Evolutionary conservation across 2,888 invertebrate genomes (phyloP).

Genomic region (Sepiola atlantica): DNA sequence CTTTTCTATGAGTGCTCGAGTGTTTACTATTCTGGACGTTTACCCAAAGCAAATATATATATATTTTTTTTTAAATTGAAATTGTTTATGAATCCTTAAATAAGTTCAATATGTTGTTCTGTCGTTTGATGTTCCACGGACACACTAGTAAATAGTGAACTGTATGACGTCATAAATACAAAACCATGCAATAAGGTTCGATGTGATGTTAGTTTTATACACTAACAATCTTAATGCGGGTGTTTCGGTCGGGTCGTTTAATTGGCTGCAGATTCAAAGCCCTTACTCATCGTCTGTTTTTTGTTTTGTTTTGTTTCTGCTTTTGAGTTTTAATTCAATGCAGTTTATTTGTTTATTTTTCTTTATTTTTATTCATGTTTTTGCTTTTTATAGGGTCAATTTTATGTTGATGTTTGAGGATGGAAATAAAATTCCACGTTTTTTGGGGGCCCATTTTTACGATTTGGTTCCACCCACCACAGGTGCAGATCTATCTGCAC

Average conservation of each 20-base stretch:
- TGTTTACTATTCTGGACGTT: too few relatives aligned
- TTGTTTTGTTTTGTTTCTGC: neutral
- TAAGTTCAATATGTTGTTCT: too few relatives aligned
- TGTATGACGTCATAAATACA: too few relatives aligned
- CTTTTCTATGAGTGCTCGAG: too few relatives aligned
- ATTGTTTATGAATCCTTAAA: too few relatives aligned
- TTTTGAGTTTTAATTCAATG: neutral
- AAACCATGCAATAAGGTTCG: neutral
- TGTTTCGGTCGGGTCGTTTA: neutral
- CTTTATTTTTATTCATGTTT: too few relatives aligned
- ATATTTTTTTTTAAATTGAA: too few relatives aligned
- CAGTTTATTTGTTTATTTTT: neutral
- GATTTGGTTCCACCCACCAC: neutral
- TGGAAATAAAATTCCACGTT: neutral
- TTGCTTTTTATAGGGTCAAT: too few relatives aligned
- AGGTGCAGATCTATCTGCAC: neutral
- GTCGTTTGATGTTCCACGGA: too few relatives aligned
- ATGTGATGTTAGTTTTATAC: neutral
- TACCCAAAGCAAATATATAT: too few relatives aligned
- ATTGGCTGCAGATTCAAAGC: neutral
- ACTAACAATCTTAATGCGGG: neutral
- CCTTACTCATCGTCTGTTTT: neutral
- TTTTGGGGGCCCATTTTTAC: neutral
- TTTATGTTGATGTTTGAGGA: too few relatives aligned
- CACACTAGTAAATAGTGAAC: too few relatives aligned